phyloP scores from a whole-genome alignment of 2,113 vertebrate species.

The Siphamia tubifer region DNA sequence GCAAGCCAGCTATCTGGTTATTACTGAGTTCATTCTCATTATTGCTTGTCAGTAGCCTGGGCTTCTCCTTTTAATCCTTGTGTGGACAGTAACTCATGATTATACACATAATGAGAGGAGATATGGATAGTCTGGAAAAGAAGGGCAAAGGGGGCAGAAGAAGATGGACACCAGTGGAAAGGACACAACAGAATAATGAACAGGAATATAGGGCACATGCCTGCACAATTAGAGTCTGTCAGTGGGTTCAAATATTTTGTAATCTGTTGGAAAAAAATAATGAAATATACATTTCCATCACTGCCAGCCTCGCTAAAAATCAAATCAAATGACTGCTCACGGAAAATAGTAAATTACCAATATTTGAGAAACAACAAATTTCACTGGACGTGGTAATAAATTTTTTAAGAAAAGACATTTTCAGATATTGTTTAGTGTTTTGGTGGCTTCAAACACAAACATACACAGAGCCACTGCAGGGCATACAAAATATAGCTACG shows the following conservation, averaged over 20 bases:
- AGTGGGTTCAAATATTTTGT: neutral
- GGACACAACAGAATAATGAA: neutral
- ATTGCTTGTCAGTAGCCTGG: conserved; percentile 32
- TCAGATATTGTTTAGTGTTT: conserved; percentile 7
- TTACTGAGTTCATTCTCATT: conserved; percentile 41
- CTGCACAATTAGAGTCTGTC: neutral
- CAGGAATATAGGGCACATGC: neutral
- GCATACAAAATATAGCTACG: conserved; percentile 23
- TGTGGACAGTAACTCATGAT: conserved; percentile 37
- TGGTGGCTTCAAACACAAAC: conserved; percentile 35
- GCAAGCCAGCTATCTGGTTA: conserved; percentile 28
- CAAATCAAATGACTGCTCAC: no score
- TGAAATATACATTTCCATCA: no score
- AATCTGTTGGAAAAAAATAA: no score
- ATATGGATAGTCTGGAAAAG: conserved; percentile 10
- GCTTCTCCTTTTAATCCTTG: conserved; percentile 44
- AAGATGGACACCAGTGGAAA: conserved; percentile 4
- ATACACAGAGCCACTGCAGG: conserved; percentile 23
- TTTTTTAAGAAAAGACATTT: neutral
- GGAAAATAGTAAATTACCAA: no score
- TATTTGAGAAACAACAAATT: no score
- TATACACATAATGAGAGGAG: conserved; percentile 32
- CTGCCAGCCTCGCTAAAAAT: no score
- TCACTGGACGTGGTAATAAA: neutral
- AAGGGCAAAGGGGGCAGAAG: neutral